Evolutionary conservation across 2,888 invertebrate genomes (phyloP), one percentile per base, ranked within the genome.

Genomic region (Rhagium mordax): DNA sequence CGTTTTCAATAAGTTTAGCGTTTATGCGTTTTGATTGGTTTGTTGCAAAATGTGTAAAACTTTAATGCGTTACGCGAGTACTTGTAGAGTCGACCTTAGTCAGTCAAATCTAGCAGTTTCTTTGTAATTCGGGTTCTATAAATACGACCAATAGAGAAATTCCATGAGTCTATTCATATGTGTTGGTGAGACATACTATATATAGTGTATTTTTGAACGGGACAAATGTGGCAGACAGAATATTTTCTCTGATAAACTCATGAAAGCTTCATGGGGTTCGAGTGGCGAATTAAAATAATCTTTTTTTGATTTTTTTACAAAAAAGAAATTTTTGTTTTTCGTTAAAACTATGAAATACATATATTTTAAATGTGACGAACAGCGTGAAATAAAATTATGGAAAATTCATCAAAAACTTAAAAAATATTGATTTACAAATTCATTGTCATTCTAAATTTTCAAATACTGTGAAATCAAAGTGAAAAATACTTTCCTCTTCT

Each of bases 161-260:
- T n/a, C n/a, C n/a, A n/a, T n/a, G n/a, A n/a, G n/a, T n/a, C n/a
- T n/a, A n/a, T n/a, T n/a, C n/a, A n/a, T n/a, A n/a, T n/a, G n/a
- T n/a, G n/a, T n/a, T n/a, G n/a, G n/a, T n/a, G n/a, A n/a, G n/a
- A n/a, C n/a, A n/a, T n/a, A n/a, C n/a, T n/a, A n/a, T n/a, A n/a
- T n/a, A n/a, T n/a, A 60, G 18, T 60, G 41, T 60, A 33, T 60
- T 60, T 60, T 60, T 18, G 60, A 60, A 60, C 60, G 60, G 60
- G 41, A 18, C 18, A 60, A 60, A 60, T 60, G 60, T 60, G 60
- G 60, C 60, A 60, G 29, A 41, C 60, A 60, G 60, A 60, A 33
- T 18, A 60, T 60, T 60, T 41, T 60, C 33, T 27, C 33, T 29
- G 60, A 8, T 33, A 41, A 60, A 60, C 60, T 60, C 15, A 60